These are phyloP conservation scores for Pardosa pseudoannulata DNA, from an alignment of 2,888 invertebrate species.

Conservation along the genomic window DNA sequence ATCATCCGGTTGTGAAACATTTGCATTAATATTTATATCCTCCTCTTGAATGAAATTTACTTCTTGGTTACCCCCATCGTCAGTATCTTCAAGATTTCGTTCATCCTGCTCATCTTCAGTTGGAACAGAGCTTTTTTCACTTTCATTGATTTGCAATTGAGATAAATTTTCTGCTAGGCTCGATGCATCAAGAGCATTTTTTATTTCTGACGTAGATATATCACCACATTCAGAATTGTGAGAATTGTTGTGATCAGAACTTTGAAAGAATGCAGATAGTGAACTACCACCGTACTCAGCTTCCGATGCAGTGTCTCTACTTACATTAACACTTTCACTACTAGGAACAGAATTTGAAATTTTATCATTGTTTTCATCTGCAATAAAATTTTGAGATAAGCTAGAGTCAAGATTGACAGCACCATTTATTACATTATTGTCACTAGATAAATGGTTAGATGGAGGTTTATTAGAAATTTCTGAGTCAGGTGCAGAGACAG, in stretches of 20 bases:
- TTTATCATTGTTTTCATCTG: not conserved
- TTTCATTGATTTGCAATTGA: not conserved
- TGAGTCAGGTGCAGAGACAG: constrained; percentile 14
- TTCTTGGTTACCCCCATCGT: constrained; percentile 22
- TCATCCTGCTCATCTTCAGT: not conserved
- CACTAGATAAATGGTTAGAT: not conserved
- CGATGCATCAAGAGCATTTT: constrained; percentile 20
- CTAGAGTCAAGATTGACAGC: not conserved
- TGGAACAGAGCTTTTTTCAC: not conserved
- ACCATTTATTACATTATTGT: not conserved
- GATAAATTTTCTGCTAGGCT: constrained; percentile 25
- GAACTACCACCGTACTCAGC: constrained; percentile 35
- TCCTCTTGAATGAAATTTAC: constrained; percentile 58
- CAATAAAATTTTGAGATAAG: constrained; percentile 16
- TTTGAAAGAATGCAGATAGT: constrained; percentile 57
- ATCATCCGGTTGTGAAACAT: not conserved
- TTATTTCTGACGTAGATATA: not conserved
- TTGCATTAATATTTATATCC: constrained; percentile 20
- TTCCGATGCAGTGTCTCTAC: constrained; percentile 9
- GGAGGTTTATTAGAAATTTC: constrained; percentile 14
- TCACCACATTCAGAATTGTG: constrained; percentile 13
- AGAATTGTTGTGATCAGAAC: constrained; percentile 20
- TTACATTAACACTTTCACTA: not conserved
- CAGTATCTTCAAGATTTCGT: constrained; percentile 21
- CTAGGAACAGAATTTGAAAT: constrained; percentile 5